A percentile compares a stretch with the other conserved stretches of the same genome.
Evolutionary conservation across 2,888 invertebrate genomes (phyloP).

Genomic region (Nomada hirtipes): DNA sequence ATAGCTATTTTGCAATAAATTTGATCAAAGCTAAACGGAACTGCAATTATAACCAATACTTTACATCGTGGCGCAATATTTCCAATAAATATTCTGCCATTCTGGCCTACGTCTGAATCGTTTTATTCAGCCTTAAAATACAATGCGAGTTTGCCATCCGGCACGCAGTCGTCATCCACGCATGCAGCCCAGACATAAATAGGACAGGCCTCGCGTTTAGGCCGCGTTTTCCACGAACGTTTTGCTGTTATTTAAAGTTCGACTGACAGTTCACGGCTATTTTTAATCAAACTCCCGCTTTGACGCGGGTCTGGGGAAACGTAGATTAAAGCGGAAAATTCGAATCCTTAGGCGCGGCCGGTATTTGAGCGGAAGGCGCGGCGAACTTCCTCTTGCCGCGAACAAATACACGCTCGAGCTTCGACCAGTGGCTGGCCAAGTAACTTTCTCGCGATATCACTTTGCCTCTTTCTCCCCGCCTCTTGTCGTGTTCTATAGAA

Average conservation of each 20-base stretch:
- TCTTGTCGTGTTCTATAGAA: conserved; percentile 18
- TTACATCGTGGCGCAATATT: neutral
- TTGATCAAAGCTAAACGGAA: too few species aligned
- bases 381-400: conserved; percentile 44
- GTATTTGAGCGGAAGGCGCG: conserved; percentile 53
- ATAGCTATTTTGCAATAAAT: too few species aligned
- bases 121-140: neutral
- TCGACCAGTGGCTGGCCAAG: neutral
- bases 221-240: conserved; percentile 13
- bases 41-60: too few species aligned
- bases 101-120: neutral
- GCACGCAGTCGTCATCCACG: neutral
- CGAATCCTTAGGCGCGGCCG: conserved; percentile 48
- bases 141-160: neutral
- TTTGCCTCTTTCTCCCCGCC: conserved; percentile 17
- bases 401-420: conserved; percentile 35
- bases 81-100: neutral
- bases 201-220: conserved; percentile 15
- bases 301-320: conserved; percentile 34
- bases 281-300: conserved; percentile 50
- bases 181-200: conserved; percentile 9
- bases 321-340: conserved; percentile 50
- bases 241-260: conserved; percentile 44
- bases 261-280: conserved; percentile 19
- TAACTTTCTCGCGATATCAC: conserved; percentile 33